A percentile compares a stretch with the other conserved stretches of the same genome.
These are phyloP conservation scores for Steinernema carpocapsae DNA, from an alignment of 2,888 invertebrate genomes.

Conservation along the genomic window DNA sequence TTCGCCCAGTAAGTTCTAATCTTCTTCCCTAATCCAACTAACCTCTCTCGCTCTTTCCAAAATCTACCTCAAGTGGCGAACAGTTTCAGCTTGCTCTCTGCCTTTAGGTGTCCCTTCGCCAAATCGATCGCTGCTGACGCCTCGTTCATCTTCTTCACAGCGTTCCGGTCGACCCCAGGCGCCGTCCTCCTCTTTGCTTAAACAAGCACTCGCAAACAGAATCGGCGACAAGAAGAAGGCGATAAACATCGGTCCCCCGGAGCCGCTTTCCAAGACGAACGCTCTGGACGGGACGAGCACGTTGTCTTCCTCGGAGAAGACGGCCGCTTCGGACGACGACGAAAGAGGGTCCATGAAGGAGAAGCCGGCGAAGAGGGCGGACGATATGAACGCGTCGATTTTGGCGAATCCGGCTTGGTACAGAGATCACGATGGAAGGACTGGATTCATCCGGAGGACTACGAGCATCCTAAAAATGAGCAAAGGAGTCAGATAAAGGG, in stretches of 20 bases:
- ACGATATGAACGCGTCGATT: conserved; percentile 59
- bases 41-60: neutral
- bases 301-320: neutral
- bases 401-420: conserved; percentile 65
- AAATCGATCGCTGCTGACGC: neutral
- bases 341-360: neutral
- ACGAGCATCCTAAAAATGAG: conserved; percentile 51
- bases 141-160: conserved; percentile 4
- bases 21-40: neutral
- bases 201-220: conserved; percentile 65
- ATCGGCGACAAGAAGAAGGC: conserved; percentile 43
- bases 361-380: neutral
- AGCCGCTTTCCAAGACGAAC: conserved; percentile 21
- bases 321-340: neutral
- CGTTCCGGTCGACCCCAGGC: conserved; percentile 14
- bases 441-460: conserved; percentile 58
- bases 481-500: conserved; percentile 55
- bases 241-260: neutral
- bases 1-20: conserved; percentile 22
- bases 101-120: conserved; percentile 26
- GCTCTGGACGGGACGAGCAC: conserved; percentile 3
- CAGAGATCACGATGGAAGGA: conserved; percentile 62
- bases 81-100: conserved; percentile 33
- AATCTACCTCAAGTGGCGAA: conserved; percentile 7
- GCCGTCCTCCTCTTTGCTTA: conserved; percentile 52